These are phyloP conservation scores for Gymnarchus niloticus DNA, from an alignment of 2,113 vertebrate species.

Conservation along the genomic window DNA sequence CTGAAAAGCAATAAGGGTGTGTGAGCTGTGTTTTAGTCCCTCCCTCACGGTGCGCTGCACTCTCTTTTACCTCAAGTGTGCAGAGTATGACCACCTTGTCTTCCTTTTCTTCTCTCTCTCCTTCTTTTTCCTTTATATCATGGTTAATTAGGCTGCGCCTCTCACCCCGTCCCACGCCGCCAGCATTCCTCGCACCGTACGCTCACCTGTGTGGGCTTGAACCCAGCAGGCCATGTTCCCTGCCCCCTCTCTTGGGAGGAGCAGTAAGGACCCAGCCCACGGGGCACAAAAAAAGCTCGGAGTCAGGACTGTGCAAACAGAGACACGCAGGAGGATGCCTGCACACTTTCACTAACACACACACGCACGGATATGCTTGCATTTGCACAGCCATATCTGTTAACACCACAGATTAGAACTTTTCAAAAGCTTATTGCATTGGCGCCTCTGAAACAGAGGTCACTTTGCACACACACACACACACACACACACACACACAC, in stretches of 20 bases:
- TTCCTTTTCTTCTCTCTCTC: slow-evolving; percentile 44
- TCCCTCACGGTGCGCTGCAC: slow-evolving; percentile 41
- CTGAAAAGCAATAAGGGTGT: slow-evolving; percentile 36
- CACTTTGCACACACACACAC: slow-evolving; percentile 20
- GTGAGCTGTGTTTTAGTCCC: slow-evolving; percentile 49
- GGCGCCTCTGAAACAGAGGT: not conserved
- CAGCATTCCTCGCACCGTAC: slow-evolving; percentile 49
- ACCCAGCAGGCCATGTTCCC: slow-evolving; percentile 31
- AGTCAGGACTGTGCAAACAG: slow-evolving; percentile 22
- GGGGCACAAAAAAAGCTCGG: slow-evolving; percentile 42
- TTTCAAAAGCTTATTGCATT: not conserved
- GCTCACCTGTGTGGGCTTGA: slow-evolving; percentile 65
- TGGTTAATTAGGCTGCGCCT: slow-evolving; percentile 47
- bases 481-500: slow-evolving; percentile 19
- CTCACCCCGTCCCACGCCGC: slow-evolving; percentile 28
- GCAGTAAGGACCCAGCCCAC: slow-evolving; percentile 42
- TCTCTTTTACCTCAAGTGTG: slow-evolving; percentile 25
- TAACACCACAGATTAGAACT: not conserved
- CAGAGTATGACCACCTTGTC: not conserved
- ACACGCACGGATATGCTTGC: not conserved
- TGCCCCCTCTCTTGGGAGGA: slow-evolving; percentile 52
- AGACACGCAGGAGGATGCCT: not conserved
- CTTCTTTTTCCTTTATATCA: slow-evolving; percentile 33
- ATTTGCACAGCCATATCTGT: not conserved
- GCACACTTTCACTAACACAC: not conserved